phyloP scores from a whole-genome alignment of 2,797 vertebrate genomes.

The Phoxinus dragarum region DNA sequence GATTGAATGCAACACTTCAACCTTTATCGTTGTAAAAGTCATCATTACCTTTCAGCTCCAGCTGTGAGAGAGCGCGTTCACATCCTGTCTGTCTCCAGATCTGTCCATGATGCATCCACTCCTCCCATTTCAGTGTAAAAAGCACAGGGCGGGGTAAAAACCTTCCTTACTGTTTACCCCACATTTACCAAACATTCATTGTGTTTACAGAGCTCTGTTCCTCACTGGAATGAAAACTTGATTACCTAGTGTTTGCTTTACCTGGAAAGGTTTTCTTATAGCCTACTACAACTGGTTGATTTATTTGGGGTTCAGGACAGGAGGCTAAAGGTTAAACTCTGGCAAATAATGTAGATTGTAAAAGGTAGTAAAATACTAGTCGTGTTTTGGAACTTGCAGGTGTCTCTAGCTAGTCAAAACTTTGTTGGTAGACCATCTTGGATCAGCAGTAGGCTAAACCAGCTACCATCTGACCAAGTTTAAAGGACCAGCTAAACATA shows the following conservation, averaged over 20 bases:
- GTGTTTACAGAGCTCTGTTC: background rate
- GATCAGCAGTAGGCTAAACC: background rate
- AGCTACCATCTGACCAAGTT: background rate
- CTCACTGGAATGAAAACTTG: background rate
- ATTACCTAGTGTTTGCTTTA: background rate
- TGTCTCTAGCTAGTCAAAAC: background rate
- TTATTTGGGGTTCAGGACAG: background rate
- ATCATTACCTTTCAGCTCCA: slow-evolving; percentile 11
- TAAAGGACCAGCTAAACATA: background rate
- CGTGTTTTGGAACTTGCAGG: background rate
- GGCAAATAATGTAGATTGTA: background rate
- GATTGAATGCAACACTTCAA: background rate
- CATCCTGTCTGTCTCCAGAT: slow-evolving; percentile 36
- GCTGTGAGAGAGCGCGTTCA: background rate
- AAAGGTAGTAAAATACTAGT: background rate
- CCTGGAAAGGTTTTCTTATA: background rate
- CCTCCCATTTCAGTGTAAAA: slow-evolving; percentile 30
- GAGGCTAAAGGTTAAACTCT: background rate
- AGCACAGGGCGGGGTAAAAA: slow-evolving; percentile 14
- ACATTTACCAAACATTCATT: background rate
- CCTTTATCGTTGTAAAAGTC: background rate
- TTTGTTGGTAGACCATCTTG: background rate
- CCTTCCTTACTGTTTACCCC: background rate
- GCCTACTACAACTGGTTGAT: background rate
- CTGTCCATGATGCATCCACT: background rate